phyloP scores from a whole-genome alignment of 2,888 invertebrate species.

The Boloria selene region DNA sequence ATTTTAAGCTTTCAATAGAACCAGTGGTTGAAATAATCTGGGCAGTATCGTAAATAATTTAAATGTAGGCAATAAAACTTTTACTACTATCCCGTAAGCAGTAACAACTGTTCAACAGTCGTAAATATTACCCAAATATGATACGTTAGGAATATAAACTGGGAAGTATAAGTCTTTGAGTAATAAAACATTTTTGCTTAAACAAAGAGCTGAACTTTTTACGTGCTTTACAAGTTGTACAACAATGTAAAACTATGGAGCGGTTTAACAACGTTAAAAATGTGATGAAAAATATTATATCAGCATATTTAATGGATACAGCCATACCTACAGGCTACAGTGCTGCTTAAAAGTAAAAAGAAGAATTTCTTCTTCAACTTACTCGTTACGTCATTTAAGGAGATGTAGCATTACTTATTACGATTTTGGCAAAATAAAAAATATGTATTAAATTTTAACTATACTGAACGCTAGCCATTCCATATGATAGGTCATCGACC shows the following conservation, averaged over 20 bases:
- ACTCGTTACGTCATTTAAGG: not conserved
- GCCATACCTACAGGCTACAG: not conserved
- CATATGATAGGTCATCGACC: slow-evolving; percentile 40
- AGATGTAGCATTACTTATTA: too few species aligned
- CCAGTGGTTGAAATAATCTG: slow-evolving; percentile 47
- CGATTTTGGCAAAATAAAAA: slow-evolving; percentile 4
- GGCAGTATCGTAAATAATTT: slow-evolving; percentile 63
- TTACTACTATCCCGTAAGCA: slow-evolving; percentile 41
- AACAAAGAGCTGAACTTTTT: slow-evolving; percentile 24
- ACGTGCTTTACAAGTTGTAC: slow-evolving; percentile 17
- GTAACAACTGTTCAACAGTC: slow-evolving; percentile 46
- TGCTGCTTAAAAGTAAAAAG: not conserved
- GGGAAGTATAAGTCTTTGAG: slow-evolving; percentile 30
- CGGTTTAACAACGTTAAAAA: slow-evolving; percentile 4
- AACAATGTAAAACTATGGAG: slow-evolving; percentile 9
- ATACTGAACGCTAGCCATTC: slow-evolving; percentile 21
- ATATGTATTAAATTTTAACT: slow-evolving; percentile 23
- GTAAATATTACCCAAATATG: slow-evolving; percentile 61
- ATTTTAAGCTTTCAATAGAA: slow-evolving; percentile 31
- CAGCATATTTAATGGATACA: not conserved
- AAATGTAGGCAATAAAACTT: slow-evolving; percentile 64
- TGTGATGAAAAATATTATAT: slow-evolving; percentile 2
- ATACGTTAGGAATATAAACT: slow-evolving; percentile 39
- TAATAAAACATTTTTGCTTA: slow-evolving; percentile 30
- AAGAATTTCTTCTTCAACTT: not conserved